Evolutionary conservation across 2,797 vertebrate genomes (phyloP), one percentile per base, ranked within the genome.

Genomic region (Orestias chungarensis): DNA sequence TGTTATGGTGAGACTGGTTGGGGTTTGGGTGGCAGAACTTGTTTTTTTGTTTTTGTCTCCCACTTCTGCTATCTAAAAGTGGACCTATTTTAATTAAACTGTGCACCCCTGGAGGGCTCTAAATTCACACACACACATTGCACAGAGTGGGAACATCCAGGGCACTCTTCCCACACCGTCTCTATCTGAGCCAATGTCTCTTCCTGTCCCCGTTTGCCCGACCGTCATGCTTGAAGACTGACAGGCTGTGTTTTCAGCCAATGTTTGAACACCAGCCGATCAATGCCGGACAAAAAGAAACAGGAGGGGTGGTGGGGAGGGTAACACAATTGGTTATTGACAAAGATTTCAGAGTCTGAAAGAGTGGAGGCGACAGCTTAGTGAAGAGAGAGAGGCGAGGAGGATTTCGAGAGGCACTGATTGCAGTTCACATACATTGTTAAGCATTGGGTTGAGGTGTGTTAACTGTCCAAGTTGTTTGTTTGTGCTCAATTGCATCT

Each of bases 311-410:
- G 80, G 27, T 11, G 80, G 54, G 57, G 17, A 33, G 82, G 81
- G 82, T 84, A 86, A 89, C 90, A 94, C 93, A 94, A 94, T 93
- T 93, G 91, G 89, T 94, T 95, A 95, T 94, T 95, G 94, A 95
- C 93, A 93, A 89, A 86, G 87, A 92, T 93, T 90, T 92, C 88
- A 92, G 92, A 91, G 91, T 89, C 89, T 92, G 88, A 94, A 91
- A 91, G 88, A 92, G 81, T 87, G 86, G 79, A 88, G 89, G 88
- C 87, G 87, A 90, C 89, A 78, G 87, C 89, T 92, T 89, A 87
- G 87, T 76, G 82, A 84, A 81, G 69, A 74, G 75, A 85, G 79
- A 82, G 76, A 47, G 65, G 75, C 71, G 54, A 65, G 77, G 77
- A 47, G 80, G 80, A 78, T 65, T 67, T 71, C 38, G 73, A 78